phyloP scores from a whole-genome alignment of 2,113 vertebrate species.

The Gymnogyps californianus region DNA sequence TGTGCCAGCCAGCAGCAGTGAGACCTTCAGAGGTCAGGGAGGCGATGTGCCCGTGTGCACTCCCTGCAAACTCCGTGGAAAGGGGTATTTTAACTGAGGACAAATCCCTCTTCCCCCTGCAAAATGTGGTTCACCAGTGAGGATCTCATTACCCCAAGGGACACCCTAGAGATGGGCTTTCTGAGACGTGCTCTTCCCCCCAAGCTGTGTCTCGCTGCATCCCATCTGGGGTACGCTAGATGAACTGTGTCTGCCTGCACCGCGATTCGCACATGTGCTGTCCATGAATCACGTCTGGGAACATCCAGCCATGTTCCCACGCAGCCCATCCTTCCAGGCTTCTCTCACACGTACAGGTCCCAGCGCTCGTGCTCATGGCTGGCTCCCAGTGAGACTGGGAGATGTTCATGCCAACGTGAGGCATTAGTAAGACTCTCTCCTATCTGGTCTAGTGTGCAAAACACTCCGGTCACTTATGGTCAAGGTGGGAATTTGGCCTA shows the following conservation, averaged over 20 bases:
- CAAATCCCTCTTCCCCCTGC: not conserved
- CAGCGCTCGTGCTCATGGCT: accelerated
- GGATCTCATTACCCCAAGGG: not conserved
- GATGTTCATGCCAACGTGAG: not conserved
- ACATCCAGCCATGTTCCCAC: not conserved
- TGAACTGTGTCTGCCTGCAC: not conserved
- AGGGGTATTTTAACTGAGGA: not conserved
- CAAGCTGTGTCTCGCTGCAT: not conserved
- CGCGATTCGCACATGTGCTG: not conserved
- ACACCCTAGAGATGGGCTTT: not conserved
- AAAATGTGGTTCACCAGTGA: accelerated
- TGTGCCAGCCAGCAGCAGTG: not conserved
- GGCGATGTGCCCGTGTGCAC: accelerated
- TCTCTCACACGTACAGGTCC: not conserved
- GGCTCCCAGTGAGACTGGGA: not conserved
- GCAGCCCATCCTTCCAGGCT: not conserved
- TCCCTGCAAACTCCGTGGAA: not conserved
- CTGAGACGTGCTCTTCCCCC: not conserved
- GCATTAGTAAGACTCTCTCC: not conserved
- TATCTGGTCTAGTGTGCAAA: not conserved
- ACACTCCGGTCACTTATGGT: accelerated
- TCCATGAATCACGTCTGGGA: not conserved
- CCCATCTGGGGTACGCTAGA: not conserved
- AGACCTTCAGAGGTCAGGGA: not conserved
- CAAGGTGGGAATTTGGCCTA: not conserved